phyloP scores from a whole-genome alignment of 2,888 invertebrate genomes.

The Netelia melanura region DNA sequence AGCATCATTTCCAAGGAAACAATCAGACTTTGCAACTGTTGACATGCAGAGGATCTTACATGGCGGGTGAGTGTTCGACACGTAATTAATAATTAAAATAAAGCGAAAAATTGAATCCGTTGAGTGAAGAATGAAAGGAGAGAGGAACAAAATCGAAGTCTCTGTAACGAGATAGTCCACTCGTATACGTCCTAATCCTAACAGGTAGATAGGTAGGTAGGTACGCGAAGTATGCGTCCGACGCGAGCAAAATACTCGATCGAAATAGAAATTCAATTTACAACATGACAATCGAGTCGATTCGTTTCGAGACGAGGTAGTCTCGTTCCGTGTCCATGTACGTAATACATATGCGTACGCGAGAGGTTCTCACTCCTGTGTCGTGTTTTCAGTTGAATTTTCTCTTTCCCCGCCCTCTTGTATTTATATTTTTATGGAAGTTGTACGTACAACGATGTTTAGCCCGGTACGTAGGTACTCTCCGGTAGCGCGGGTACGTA shows the following conservation, averaged over 20 bases:
- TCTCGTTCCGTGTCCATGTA: conserved; percentile 38
- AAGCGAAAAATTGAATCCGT: not conserved
- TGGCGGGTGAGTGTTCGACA: conserved; percentile 88
- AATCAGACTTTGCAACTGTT: conserved; percentile 89
- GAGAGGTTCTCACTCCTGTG: conserved; percentile 31
- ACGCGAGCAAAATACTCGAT: conserved; percentile 52
- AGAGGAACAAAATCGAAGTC: no score
- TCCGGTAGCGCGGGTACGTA: conserved; percentile 26
- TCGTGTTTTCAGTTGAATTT: conserved; percentile 20
- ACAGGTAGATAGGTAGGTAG: no score
- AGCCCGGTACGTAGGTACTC: conserved; percentile 24
- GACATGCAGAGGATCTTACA: conserved; percentile 93
- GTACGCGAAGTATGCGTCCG: not conserved
- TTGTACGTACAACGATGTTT: conserved; percentile 66
- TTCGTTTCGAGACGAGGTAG: conserved; percentile 16
- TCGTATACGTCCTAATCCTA: not conserved
- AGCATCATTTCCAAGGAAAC: conserved; percentile 82
- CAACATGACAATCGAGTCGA: conserved; percentile 67
- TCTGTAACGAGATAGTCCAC: no score
- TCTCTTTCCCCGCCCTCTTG: conserved; percentile 30
- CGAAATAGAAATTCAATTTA: conserved; percentile 64
- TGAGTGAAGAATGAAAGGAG: not conserved
- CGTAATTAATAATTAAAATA: not conserved
- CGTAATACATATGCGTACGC: conserved; percentile 46
- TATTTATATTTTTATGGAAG: conserved; percentile 52